A percentile compares a stretch with the other conserved stretches of the same genome.
phyloP scores from a whole-genome alignment of 2,888 invertebrate genomes.

The Dioctria rufipes region DNA sequence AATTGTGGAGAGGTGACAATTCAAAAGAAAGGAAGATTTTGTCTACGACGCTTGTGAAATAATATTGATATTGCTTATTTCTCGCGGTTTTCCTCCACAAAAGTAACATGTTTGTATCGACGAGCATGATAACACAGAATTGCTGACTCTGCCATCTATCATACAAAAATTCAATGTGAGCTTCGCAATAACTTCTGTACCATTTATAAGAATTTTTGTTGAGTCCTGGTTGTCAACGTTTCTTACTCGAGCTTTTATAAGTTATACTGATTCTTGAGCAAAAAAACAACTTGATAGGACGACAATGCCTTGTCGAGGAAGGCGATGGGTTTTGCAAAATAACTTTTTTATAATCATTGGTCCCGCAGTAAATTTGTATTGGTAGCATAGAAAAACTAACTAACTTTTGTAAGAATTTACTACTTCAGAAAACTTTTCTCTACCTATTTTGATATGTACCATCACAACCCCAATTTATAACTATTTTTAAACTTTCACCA shows the following conservation, averaged over 20 bases:
- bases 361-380: not conserved
- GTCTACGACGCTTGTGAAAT: not conserved
- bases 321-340: slow-evolving; percentile 10
- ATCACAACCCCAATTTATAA: not conserved
- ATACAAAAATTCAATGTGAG: not conserved
- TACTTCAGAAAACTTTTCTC: not conserved
- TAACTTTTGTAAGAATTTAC: not conserved
- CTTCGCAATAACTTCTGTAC: not conserved
- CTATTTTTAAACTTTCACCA: too few species aligned
- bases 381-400: slow-evolving; percentile 4
- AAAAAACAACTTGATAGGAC: not conserved
- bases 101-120: not conserved
- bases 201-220: not conserved
- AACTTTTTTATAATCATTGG: not conserved
- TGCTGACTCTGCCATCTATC: not conserved
- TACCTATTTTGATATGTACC: not conserved
- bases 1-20: not conserved
- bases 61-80: not conserved
- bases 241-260: not conserved
- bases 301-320: not conserved
- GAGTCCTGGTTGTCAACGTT: not conserved
- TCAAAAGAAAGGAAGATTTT: not conserved
- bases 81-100: not conserved
- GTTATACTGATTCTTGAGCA: not conserved
- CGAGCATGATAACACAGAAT: not conserved